phyloP scores from a whole-genome alignment of 2,113 vertebrate genomes.

The Protomyctophum bolini region DNA sequence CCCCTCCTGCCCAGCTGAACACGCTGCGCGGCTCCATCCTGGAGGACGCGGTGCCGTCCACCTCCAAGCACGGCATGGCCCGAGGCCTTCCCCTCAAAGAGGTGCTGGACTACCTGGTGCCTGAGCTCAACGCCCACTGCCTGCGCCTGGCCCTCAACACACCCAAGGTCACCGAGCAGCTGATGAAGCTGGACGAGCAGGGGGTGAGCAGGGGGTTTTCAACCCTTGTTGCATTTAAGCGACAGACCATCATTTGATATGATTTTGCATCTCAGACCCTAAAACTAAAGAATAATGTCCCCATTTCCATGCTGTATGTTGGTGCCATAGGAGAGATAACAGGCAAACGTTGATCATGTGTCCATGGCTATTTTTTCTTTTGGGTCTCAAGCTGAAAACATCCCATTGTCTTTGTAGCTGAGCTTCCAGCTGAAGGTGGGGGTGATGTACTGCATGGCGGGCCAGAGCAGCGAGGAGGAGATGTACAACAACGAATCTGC shows the following conservation, averaged over 20 bases:
- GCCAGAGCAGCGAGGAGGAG: constrained; percentile 96
- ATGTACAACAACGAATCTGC: constrained; percentile 99
- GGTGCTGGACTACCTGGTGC: constrained; percentile 93
- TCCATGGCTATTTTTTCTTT: no score
- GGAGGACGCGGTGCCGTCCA: constrained; percentile 94
- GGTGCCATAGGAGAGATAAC: no score
- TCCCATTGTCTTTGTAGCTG: constrained; percentile 74
- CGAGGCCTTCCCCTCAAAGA: constrained; percentile 96
- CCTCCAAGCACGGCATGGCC: constrained; percentile 93
- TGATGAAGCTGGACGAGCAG: constrained; percentile 98
- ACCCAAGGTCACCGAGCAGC: constrained; percentile 96
- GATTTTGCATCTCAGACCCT: no score
- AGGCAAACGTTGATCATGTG: no score
- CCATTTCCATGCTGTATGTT: no score
- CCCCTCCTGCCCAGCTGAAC: constrained; percentile 81
- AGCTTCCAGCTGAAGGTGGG: constrained; percentile 98
- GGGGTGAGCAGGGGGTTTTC: constrained; percentile 81
- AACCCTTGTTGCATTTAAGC: no score
- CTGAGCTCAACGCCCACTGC: constrained; percentile 94
- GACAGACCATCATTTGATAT: no score
- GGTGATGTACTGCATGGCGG: constrained; percentile 97
- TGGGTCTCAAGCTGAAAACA: no score
- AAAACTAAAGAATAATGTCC: no score
- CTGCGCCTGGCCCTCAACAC: constrained; percentile 96
- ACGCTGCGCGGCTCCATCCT: constrained; percentile 93